Evolutionary conservation across 2,113 vertebrate genomes (phyloP), one percentile per base, ranked within the genome.

Genomic region (Sarotherodon lohbergeri): DNA sequence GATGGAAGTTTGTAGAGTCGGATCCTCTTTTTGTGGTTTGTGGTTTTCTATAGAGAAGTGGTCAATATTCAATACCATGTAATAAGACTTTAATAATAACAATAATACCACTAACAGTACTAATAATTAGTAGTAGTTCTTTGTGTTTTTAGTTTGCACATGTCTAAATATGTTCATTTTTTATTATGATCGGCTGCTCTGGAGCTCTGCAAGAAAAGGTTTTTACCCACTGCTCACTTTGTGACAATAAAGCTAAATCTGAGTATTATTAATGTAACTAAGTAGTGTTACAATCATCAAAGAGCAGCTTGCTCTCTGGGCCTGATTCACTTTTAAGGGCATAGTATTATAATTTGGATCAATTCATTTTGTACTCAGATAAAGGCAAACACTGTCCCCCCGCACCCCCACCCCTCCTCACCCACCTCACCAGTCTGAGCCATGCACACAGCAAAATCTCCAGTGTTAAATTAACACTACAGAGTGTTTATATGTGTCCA

Each of bases 171-270:
- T 59, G 14, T 59, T 32, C 17, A 2, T 59, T 59, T 27, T 55
- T 63, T 63, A 63, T 4, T 1, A 19, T 2, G 29, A 11, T 11
- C 16, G 0, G 29, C 32, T 36, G 36, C 29, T 19, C 59, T 11
- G 29, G 17, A 36, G 32, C 59, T 63, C 59, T 34, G 9, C 59
- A 11, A 34, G 8, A 34, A 34, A 11, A 19, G 3, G 0, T 2
- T 63, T 36, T 63, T 63, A 36, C 17, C 59, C 3, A 6, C 0
- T 63, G 34, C 29, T 63, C 29, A 63, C 1, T 34, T 63, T 63
- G 59, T 19, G 29, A 63, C 29, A 63, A 16, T 19, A 11, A 63
- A 36, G 32, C 17, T 63, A 11, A 63, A 63, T n/a, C 59, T 63
- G 59, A 66, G 32, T 17, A n/a, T 6, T 3, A 63, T 63, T 12